Evolutionary conservation across 2,888 invertebrate species (phyloP).

Genomic region (Dynastes tityus): DNA sequence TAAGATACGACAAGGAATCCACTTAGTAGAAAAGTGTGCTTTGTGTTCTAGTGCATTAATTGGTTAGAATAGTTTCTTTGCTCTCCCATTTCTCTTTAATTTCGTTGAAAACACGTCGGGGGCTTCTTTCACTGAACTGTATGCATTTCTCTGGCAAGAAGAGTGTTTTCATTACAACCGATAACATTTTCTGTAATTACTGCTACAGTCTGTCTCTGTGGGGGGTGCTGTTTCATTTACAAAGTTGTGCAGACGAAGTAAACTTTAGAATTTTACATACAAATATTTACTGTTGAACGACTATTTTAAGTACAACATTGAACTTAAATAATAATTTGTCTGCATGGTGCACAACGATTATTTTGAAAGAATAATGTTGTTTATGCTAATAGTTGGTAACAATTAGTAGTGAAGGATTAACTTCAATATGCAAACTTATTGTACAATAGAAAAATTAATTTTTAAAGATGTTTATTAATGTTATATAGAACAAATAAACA

Average conservation of each 20-base stretch:
- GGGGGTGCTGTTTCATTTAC: neutral
- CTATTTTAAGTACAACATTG: too few species aligned
- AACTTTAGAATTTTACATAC: slow-evolving; percentile 9
- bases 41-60: slow-evolving; percentile 31
- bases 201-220: slow-evolving; percentile 35
- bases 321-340: too few species aligned
- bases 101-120: slow-evolving; percentile 30
- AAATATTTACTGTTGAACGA: too few species aligned
- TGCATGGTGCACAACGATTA: too few species aligned
- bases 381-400: too few species aligned
- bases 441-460: too few species aligned
- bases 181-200: slow-evolving; percentile 44
- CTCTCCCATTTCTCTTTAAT: slow-evolving; percentile 24
- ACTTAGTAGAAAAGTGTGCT: slow-evolving; percentile 22
- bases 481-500: too few species aligned
- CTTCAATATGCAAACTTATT: too few species aligned
- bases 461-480: too few species aligned
- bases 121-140: slow-evolving; percentile 25
- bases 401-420: too few species aligned
- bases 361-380: too few species aligned
- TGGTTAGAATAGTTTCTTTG: slow-evolving; percentile 20
- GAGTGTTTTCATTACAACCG: slow-evolving; percentile 28
- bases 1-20: slow-evolving; percentile 5
- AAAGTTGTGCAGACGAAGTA: slow-evolving; percentile 10
- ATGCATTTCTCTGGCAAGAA: slow-evolving; percentile 23